Evolutionary conservation across 2,888 invertebrate genomes (phyloP).

Genomic region (Coelopa pilipes): DNA sequence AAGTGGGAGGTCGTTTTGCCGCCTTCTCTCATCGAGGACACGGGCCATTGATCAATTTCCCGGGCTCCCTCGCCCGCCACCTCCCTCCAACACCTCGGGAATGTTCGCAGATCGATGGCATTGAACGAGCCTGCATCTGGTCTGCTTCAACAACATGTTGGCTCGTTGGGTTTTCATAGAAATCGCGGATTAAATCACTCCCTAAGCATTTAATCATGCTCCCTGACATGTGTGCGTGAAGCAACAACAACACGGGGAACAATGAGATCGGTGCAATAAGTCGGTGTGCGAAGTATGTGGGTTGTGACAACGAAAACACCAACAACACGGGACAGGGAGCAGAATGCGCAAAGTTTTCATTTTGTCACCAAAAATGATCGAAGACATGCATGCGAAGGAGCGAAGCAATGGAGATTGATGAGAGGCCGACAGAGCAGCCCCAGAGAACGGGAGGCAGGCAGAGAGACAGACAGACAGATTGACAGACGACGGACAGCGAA

Average conservation of each 20-base stretch:
- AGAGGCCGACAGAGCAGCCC: slow-evolving; percentile 11
- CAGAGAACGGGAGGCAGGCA: not conserved
- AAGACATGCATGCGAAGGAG: slow-evolving; percentile 41
- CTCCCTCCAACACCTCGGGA: too few species aligned
- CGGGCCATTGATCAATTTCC: too few species aligned
- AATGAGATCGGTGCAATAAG: slow-evolving; percentile 9
- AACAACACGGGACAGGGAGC: not conserved
- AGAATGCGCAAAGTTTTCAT: slow-evolving; percentile 30
- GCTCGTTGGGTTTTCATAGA: not conserved
- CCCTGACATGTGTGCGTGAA: not conserved
- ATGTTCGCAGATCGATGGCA: too few species aligned
- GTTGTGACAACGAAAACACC: slow-evolving; percentile 5
- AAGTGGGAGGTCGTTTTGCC: too few species aligned
- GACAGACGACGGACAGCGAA: not conserved
- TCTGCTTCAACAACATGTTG: too few species aligned
- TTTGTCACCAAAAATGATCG: slow-evolving; percentile 46
- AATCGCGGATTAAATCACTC: not conserved
- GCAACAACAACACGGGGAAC: not conserved
- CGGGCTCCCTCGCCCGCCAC: too few species aligned
- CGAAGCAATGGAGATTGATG: slow-evolving; percentile 46
- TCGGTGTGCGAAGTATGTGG: slow-evolving; percentile 1
- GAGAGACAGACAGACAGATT: not conserved
- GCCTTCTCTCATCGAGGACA: too few species aligned
- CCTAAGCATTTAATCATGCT: slow-evolving; percentile 14
- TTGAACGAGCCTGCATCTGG: too few species aligned